Base-by-base conservation (phyloP, 2,113 vertebrate species). In the Anarrhichthys ocellatus region DNA sequence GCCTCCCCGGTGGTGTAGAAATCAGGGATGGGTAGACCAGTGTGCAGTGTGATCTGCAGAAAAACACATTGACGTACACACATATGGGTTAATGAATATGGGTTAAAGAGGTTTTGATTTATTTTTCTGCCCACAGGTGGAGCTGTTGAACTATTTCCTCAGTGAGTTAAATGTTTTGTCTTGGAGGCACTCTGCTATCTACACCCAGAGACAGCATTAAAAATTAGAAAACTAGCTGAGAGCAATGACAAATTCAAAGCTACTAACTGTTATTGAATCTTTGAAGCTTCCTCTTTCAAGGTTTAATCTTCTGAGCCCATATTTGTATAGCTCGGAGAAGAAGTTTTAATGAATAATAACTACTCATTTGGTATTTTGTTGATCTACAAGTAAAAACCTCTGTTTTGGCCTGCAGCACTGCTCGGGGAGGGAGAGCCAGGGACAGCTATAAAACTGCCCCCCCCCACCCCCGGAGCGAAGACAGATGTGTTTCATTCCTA, bases 21-120 rank as follows among this genome's bases (percentile, higher is more conserved):
- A 59, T 99, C 97, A 0, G 98, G 98, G 87, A 99, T 97, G 0
- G 97, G 97, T 70, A 99, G 93, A 36, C 98, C 98, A 1, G 98
- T 99, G 92, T 99, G 97, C 73, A 99, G 96, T 0, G 97, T 99
- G 85, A 99, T 96, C 98, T 99, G 90, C n/a, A 48, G 40, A 87
- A n/a, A 78, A 54, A 80, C 2, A 74, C 13, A 86, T 32, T n/a
- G 1, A 70, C 62, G 52, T 9, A 59, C 13, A 29, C 44, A 48
- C 20, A 54, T 29, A 13, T 44, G 9, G 6, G 52, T 77, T 46
- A 66, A 50, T 63, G 13, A 58, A 58, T 34, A n/a, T 24, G 5
- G 38, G 32, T 32, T 9, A 18, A 64, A 61, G 14, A 20, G 0
- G 13, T 65, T 65, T 61, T 20, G 9, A 48, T 83, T 9, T 14